phyloP scores from a whole-genome alignment of 2,797 vertebrate species.

The Poecilia gillii region DNA sequence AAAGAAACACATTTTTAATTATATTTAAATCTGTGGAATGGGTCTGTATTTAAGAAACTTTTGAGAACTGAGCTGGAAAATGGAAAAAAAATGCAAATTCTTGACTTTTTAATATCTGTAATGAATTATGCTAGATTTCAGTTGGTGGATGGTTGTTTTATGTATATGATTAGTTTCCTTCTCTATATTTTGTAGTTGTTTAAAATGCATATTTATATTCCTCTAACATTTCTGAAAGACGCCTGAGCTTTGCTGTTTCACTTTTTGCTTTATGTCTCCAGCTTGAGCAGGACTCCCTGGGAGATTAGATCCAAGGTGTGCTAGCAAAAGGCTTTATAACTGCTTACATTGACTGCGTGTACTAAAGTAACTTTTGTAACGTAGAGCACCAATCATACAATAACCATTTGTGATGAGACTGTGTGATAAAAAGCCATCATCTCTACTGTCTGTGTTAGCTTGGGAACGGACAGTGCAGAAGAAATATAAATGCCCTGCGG shows the following conservation, averaged over 20 bases:
- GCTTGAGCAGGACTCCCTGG: neutral
- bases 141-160: neutral
- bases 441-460: neutral
- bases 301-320: neutral
- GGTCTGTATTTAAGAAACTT: neutral
- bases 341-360: neutral
- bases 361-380: neutral
- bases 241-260: neutral
- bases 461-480: neutral
- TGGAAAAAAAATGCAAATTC: neutral
- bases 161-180: neutral
- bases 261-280: neutral
- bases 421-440: neutral
- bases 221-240: neutral
- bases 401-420: neutral
- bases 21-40: neutral
- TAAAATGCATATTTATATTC: neutral
- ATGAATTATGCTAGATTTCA: neutral
- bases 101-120: neutral
- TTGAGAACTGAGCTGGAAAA: neutral
- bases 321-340: neutral
- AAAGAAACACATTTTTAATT: neutral
- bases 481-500: neutral
- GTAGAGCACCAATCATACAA: neutral
- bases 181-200: neutral